These are phyloP conservation scores for Rallus crepitans DNA, from an alignment of 2,797 vertebrate species.

Conservation along the genomic window DNA sequence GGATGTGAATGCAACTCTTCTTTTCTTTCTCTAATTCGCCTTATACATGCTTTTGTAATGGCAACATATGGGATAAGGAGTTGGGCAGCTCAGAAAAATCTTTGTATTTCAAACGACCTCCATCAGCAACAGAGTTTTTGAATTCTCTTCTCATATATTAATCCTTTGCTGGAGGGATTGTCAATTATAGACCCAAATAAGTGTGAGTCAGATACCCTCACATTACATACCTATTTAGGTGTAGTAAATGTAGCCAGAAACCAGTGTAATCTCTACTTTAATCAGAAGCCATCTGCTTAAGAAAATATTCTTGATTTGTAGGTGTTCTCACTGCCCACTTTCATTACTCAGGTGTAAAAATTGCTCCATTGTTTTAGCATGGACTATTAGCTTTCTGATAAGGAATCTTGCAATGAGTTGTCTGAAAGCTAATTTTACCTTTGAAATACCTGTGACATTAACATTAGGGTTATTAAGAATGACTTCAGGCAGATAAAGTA, in stretches of 20 bases:
- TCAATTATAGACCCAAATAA: not conserved
- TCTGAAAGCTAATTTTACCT: not conserved
- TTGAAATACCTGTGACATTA: not conserved
- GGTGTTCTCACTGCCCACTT: slow-evolving; percentile 54
- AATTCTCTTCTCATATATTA: not conserved
- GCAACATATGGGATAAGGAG: not conserved
- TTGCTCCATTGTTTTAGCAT: slow-evolving; percentile 10
- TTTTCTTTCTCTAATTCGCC: slow-evolving; percentile 3
- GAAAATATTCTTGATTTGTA: slow-evolving; percentile 67
- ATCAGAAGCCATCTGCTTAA: slow-evolving; percentile 34
- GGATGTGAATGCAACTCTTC: not conserved
- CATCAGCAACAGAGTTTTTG: not conserved
- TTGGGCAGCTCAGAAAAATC: not conserved
- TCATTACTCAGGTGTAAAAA: slow-evolving; percentile 58
- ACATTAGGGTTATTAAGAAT: not conserved
- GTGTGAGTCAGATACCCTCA: not conserved
- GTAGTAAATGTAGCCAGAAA: not conserved
- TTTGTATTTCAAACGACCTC: not conserved
- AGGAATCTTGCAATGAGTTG: not conserved
- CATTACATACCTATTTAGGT: not conserved
- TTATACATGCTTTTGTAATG: not conserved
- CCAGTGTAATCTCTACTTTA: not conserved
- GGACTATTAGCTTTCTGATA: slow-evolving; percentile 35
- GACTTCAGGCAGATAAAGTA: not conserved
- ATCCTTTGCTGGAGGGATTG: not conserved